phyloP scores from a whole-genome alignment of 2,797 vertebrate species.

The Bradypodion ventrale region DNA sequence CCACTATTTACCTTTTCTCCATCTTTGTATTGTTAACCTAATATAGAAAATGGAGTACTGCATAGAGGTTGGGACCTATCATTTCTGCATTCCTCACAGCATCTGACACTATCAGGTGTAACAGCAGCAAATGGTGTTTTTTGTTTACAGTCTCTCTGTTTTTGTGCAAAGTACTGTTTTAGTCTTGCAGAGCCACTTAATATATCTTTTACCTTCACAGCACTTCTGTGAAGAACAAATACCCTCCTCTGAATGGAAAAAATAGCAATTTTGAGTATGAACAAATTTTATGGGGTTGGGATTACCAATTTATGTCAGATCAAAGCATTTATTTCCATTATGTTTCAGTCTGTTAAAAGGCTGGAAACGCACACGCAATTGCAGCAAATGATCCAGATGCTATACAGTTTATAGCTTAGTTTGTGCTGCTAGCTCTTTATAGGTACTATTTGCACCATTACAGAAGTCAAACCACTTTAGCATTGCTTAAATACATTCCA shows the following conservation, averaged over 20 bases:
- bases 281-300: not conserved
- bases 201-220: not conserved
- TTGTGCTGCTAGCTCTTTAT: not conserved
- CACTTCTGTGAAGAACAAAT: not conserved
- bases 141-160: not conserved
- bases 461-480: not conserved
- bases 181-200: not conserved
- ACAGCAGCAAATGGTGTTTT: not conserved
- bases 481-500: not conserved
- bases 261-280: not conserved
- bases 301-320: not conserved
- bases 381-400: not conserved
- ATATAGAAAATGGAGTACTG: not conserved
- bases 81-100: not conserved
- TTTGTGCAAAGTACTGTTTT: not conserved
- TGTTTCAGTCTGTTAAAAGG: not conserved
- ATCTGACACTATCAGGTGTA: not conserved
- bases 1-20: not conserved
- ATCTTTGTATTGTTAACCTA: not conserved
- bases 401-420: not conserved
- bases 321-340: not conserved
- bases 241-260: not conserved
- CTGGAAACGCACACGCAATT: not conserved
- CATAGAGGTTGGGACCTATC: not conserved
- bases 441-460: not conserved